phyloP scores from a whole-genome alignment of 2,113 vertebrate genomes.

The Spermophilus dauricus region DNA sequence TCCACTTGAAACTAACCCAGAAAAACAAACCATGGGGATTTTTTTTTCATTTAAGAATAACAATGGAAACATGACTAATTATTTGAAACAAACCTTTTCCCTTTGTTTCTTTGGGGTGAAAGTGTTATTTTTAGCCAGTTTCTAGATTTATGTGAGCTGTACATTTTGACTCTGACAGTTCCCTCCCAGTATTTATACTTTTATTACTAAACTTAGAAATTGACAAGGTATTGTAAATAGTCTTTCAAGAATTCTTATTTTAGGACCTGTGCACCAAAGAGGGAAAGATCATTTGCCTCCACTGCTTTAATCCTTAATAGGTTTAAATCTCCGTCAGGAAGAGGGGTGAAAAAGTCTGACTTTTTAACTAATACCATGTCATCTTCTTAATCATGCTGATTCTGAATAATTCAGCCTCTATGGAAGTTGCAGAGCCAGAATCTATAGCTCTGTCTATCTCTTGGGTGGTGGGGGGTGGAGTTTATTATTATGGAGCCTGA shows the following conservation, averaged over 20 bases:
- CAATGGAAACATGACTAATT: slow-evolving; percentile 59
- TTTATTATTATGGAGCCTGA: slow-evolving; percentile 89
- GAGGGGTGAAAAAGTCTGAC: slow-evolving; percentile 63
- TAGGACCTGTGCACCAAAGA: slow-evolving; percentile 44
- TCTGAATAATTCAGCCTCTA: slow-evolving; percentile 90
- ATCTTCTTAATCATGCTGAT: slow-evolving; percentile 90
- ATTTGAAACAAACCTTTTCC: slow-evolving; percentile 56
- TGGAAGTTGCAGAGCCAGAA: slow-evolving; percentile 85
- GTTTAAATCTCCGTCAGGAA: slow-evolving; percentile 83
- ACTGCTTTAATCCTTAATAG: slow-evolving; percentile 84
- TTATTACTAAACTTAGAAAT: slow-evolving; percentile 81
- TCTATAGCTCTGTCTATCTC: slow-evolving; percentile 88
- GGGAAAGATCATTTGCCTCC: slow-evolving; percentile 66
- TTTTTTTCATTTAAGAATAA: slow-evolving; percentile 70
- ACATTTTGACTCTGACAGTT: slow-evolving; percentile 67
- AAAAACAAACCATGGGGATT: slow-evolving; percentile 61
- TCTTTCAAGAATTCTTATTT: slow-evolving; percentile 80
- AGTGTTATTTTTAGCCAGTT: slow-evolving; percentile 78
- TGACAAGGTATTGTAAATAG: slow-evolving; percentile 81
- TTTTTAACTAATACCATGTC: slow-evolving; percentile 90
- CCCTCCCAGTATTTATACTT: slow-evolving; percentile 72
- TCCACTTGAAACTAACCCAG: slow-evolving; percentile 69
- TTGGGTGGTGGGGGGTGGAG: slow-evolving; percentile 70
- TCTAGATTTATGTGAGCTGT: slow-evolving; percentile 73
- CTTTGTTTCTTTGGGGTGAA: slow-evolving; percentile 65